Conservation (phyloP, 2,888 invertebrate species). For the Tinea trinotella region DNA sequence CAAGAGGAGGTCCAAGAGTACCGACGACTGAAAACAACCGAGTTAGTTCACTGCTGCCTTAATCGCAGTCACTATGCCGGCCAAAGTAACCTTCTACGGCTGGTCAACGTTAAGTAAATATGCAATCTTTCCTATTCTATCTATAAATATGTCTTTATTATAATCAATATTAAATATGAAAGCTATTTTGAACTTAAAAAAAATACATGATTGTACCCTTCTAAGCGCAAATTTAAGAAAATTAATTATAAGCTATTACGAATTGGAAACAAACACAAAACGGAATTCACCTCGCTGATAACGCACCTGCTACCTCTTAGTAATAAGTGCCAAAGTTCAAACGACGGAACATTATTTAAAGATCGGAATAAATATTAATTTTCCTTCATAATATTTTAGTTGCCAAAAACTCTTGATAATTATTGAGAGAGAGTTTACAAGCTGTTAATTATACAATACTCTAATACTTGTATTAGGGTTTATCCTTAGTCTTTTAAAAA, state of each 20-base stretch:
- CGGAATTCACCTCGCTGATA: constrained; percentile 1
- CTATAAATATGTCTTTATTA: not conserved
- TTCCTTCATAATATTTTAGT: not conserved
- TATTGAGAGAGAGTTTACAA: not conserved
- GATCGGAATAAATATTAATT: constrained; percentile 1
- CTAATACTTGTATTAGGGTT: too few species aligned
- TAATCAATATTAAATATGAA: not conserved
- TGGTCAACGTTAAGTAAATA: too few species aligned
- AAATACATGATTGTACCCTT: not conserved
- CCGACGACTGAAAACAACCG: too few species aligned
- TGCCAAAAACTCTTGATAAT: not conserved
- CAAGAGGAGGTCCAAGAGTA: too few species aligned
- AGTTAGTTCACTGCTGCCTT: too few species aligned
- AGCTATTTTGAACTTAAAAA: not conserved
- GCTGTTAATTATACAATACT: too few species aligned
- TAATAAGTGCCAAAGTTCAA: constrained; percentile 14
- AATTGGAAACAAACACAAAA: not conserved
- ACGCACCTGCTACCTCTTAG: constrained; percentile 10
- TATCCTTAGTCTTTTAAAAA: too few species aligned
- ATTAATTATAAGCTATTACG: constrained; percentile 10
- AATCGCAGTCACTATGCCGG: too few species aligned
- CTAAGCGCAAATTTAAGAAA: not conserved
- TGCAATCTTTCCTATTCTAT: too few species aligned
- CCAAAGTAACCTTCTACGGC: too few species aligned
- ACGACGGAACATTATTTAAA: constrained; percentile 12